These are phyloP conservation scores for Pelobates cultripes DNA, from an alignment of 2,797 vertebrate genomes.

Conservation along the genomic window DNA sequence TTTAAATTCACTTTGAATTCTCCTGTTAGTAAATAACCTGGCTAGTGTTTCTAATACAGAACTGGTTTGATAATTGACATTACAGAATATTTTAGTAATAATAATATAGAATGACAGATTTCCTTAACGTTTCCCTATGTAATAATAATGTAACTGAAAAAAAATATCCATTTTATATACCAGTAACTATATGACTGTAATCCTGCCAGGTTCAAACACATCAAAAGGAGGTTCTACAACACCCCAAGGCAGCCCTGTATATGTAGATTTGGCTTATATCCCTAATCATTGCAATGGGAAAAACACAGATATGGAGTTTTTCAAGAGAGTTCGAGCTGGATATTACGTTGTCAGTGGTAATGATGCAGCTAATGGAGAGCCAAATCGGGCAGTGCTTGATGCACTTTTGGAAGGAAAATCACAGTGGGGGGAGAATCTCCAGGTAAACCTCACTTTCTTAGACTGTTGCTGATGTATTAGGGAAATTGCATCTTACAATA, in stretches of 20 bases:
- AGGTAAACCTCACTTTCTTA: slow-evolving; percentile 76
- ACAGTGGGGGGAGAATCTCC: slow-evolving; percentile 96
- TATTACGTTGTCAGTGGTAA: slow-evolving; percentile 98
- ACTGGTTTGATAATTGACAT: too few species aligned
- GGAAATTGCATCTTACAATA: neutral
- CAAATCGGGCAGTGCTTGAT: slow-evolving; percentile 89
- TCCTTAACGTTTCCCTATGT: too few species aligned
- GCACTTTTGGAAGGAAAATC: slow-evolving; percentile 94
- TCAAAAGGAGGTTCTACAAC: slow-evolving; percentile 77
- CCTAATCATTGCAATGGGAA: slow-evolving; percentile 98
- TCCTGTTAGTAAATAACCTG: too few species aligned
- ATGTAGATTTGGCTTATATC: slow-evolving; percentile 96
- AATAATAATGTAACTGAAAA: too few species aligned
- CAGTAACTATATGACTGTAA: slow-evolving; percentile 17
- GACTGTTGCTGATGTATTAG: neutral
- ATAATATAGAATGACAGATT: too few species aligned
- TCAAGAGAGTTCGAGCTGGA: slow-evolving; percentile 89
- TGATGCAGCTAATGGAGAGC: slow-evolving; percentile 85
- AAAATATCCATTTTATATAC: neutral
- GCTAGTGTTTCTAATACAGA: too few species aligned
- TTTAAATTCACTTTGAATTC: too few species aligned
- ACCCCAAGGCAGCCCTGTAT: slow-evolving; percentile 83
- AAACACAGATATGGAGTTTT: slow-evolving; percentile 96
- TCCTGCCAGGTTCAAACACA: slow-evolving; percentile 66
- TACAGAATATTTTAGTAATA: too few species aligned